Evolutionary conservation across 92 coral and sea anemone species (phyloP).

Genomic region (Phenganax subtilis): DNA sequence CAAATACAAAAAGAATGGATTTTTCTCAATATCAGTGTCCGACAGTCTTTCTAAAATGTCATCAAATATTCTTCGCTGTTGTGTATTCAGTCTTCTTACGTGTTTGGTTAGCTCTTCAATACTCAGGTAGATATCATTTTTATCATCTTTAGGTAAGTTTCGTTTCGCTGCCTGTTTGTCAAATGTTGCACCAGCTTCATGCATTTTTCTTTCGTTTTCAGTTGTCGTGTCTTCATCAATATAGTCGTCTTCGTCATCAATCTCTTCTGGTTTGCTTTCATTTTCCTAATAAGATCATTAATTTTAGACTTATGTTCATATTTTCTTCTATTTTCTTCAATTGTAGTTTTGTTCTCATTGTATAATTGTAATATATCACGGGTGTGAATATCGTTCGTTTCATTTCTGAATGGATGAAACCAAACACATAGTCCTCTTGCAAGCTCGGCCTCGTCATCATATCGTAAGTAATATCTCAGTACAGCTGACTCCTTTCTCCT

Average conservation of each 20-base stretch:
- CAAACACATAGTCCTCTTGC: neutral
- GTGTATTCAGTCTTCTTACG: conserved; percentile 4
- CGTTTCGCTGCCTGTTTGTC: neutral
- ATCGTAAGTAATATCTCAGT: conserved; percentile 17
- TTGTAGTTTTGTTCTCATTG: conserved; percentile 9
- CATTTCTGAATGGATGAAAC: conserved; percentile 21
- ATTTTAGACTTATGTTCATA: conserved; percentile 17
- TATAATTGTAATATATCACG: neutral
- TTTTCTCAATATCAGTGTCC: neutral
- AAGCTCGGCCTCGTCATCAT: conserved; percentile 14
- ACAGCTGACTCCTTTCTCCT: conserved; percentile 8
- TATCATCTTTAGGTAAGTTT: conserved; percentile 15
- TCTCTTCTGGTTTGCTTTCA: conserved; percentile 7
- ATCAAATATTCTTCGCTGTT: conserved; percentile 16
- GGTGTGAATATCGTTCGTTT: conserved; percentile 11
- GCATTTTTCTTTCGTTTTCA: conserved; percentile 6
- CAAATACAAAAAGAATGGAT: conserved; percentile 5
- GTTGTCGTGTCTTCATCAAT: conserved; percentile 18
- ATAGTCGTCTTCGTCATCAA: neutral
- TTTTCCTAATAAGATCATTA: conserved; percentile 3
- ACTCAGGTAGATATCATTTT: conserved; percentile 1
- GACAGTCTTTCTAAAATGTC: conserved; percentile 2
- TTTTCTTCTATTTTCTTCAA: conserved; percentile 9
- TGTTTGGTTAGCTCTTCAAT: conserved; percentile 9
- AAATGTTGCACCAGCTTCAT: conserved; percentile 15